A percentile compares a stretch with the other conserved stretches of the same genome.
Evolutionary conservation across 2,113 vertebrate genomes (phyloP).

Genomic region (Lepidothrix coronata): DNA sequence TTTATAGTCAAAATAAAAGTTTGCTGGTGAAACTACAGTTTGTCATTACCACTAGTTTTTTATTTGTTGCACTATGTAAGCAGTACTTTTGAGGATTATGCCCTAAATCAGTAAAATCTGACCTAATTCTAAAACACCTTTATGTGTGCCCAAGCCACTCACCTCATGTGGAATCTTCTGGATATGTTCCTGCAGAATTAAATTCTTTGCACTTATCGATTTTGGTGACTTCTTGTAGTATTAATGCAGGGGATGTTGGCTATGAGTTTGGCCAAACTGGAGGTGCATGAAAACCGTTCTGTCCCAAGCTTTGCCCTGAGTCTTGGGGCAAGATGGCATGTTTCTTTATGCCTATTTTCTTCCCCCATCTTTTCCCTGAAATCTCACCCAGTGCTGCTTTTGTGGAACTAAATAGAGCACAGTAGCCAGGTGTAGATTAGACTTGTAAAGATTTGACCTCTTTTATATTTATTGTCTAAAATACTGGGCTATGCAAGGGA

Average conservation of each 20-base stretch:
- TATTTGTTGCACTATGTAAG: rapidly evolving
- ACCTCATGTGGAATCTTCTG: neutral
- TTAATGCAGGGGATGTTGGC: neutral
- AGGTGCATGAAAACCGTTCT: neutral
- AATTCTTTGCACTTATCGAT: neutral
- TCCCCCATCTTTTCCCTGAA: neutral
- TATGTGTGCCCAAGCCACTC: neutral
- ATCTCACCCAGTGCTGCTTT: neutral
- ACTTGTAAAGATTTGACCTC: neutral
- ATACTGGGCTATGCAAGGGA: neutral
- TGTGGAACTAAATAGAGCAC: neutral
- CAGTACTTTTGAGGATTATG: neutral
- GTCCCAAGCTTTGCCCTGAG: neutral
- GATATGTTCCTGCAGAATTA: neutral
- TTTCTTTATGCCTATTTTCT: neutral
- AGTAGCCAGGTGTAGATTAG: neutral
- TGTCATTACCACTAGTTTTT: neutral
- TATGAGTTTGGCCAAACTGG: neutral
- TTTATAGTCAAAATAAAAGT: constrained; percentile 75
- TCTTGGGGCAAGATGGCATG: neutral
- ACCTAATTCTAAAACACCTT: neutral
- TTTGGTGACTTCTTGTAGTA: neutral
- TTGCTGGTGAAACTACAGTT: constrained; percentile 53
- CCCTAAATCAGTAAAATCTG: neutral
- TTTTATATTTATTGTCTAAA: neutral